Percentiles rank a stretch among this genome's conserved stretches.
Evolutionary conservation across 2,888 invertebrate species (phyloP).

Genomic region (Cremastinae sp.): DNA sequence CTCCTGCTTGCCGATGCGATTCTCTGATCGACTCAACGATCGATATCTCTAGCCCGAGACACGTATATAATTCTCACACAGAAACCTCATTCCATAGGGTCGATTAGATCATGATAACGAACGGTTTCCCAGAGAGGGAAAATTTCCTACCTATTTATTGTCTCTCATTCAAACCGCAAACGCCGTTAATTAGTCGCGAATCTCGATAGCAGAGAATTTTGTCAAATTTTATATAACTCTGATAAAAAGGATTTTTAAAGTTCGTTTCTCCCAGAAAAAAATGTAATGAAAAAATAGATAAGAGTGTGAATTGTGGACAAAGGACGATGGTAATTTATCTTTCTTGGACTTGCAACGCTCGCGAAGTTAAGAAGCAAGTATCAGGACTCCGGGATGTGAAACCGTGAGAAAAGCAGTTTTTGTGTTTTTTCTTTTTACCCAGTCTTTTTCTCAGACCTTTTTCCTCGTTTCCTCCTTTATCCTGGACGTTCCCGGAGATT

Average conservation of each 20-base stretch:
- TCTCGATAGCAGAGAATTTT: no score
- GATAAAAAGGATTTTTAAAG: background rate
- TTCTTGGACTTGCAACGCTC: conserved; percentile 61
- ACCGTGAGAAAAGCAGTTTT: conserved; percentile 43
- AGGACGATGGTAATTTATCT: conserved; percentile 74
- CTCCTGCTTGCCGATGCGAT: no score
- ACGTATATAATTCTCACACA: no score
- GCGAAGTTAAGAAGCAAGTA: conserved; percentile 52
- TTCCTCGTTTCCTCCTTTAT: conserved; percentile 44
- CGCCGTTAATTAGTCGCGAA: no score
- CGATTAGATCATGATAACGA: no score
- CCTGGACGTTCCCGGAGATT: conserved; percentile 48
- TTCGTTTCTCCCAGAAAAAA: conserved; percentile 38
- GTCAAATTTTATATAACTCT: no score
- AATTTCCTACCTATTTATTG: no score
- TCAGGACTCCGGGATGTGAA: conserved; percentile 47
- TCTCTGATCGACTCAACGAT: no score
- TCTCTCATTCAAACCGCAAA: no score
- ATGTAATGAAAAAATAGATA: conserved; percentile 48
- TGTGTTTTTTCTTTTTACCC: conserved; percentile 8
- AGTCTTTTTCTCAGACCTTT: conserved; percentile 38
- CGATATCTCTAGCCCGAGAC: no score
- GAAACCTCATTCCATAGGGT: no score
- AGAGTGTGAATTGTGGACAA: conserved; percentile 54
- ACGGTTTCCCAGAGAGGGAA: no score